These are phyloP conservation scores for Pempheris klunzingeri DNA, from an alignment of 2,797 vertebrate genomes.

Conservation along the genomic window DNA sequence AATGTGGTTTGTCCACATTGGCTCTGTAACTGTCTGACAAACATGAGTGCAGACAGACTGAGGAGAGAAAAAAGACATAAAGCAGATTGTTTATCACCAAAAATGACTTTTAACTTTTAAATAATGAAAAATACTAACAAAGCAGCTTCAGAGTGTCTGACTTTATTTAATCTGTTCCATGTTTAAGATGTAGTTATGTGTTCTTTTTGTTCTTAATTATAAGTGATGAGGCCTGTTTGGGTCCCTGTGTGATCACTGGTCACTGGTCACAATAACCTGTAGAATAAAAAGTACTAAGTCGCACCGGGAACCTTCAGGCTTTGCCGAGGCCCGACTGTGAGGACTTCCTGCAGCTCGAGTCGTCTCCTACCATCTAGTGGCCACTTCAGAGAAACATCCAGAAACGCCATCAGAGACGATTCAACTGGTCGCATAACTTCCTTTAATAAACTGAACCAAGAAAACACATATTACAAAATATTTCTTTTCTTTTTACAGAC, in stretches of 20 bases:
- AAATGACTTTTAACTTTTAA: slow-evolving; percentile 1
- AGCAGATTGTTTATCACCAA: slow-evolving; percentile 6
- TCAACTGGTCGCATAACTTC: slow-evolving; percentile 89
- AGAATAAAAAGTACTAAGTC: slow-evolving; percentile 11
- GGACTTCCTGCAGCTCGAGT: slow-evolving; percentile 18
- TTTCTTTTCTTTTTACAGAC: slow-evolving; percentile 87
- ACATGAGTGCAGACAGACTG: not conserved
- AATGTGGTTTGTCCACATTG: not conserved
- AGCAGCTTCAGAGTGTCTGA: not conserved
- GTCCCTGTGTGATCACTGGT: not conserved
- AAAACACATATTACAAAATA: slow-evolving; percentile 93
- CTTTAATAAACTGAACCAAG: slow-evolving; percentile 92
- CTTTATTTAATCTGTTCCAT: not conserved
- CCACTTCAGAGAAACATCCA: slow-evolving; percentile 32
- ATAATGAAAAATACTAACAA: not conserved
- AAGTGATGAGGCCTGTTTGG: not conserved
- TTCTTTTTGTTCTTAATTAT: not conserved
- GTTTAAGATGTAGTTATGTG: not conserved
- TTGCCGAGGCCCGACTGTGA: not conserved
- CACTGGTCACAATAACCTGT: not conserved
- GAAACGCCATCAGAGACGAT: slow-evolving; percentile 41
- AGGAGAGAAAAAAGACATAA: not conserved
- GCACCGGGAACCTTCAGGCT: slow-evolving; percentile 1
- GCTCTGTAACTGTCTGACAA: not conserved
- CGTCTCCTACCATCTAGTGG: slow-evolving; percentile 70